Evolutionary conservation across 2,888 invertebrate species (phyloP).

Genomic region (Alsophila aescularia): DNA sequence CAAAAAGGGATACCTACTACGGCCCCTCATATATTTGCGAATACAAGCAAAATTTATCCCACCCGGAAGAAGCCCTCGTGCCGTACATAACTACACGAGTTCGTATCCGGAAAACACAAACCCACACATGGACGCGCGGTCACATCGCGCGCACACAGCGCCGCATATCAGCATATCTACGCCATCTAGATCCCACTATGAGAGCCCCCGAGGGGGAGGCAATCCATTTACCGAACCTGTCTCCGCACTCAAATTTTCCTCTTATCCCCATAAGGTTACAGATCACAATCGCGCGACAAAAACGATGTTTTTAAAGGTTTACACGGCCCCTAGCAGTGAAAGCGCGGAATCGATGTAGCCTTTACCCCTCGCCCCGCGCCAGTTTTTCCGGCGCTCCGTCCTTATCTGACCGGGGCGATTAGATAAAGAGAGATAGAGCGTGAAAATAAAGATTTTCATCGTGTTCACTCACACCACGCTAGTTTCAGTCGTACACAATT

Average conservation of each 20-base stretch:
- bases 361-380: slow-evolving; percentile 82
- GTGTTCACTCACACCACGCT: slow-evolving; percentile 81
- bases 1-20: slow-evolving; percentile 82
- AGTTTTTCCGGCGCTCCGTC: slow-evolving; percentile 84
- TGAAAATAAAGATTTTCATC: slow-evolving; percentile 85
- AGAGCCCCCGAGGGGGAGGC: slow-evolving; percentile 83
- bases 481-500: slow-evolving; percentile 67
- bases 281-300: slow-evolving; percentile 81
- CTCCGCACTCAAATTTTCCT: slow-evolving; percentile 69
- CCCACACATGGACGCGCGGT: slow-evolving; percentile 58
- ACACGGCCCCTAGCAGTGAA: slow-evolving; percentile 85
- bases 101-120: slow-evolving; percentile 73
- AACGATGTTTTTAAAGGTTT: slow-evolving; percentile 83
- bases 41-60: slow-evolving; percentile 82
- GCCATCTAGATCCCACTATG: slow-evolving; percentile 84
- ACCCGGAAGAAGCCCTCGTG: slow-evolving; percentile 75
- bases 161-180: slow-evolving; percentile 82
- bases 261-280: slow-evolving; percentile 73
- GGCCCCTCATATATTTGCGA: slow-evolving; percentile 83
- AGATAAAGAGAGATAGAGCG: slow-evolving; percentile 85
- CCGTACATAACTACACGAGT: slow-evolving; percentile 68
- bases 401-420: slow-evolving; percentile 83
- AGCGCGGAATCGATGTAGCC: slow-evolving; percentile 85
- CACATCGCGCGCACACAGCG: slow-evolving; percentile 67
- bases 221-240: slow-evolving; percentile 80